These are phyloP conservation scores for Drosophila suboccidentalis DNA, from an alignment of 2,888 invertebrate species.

Conservation along the genomic window DNA sequence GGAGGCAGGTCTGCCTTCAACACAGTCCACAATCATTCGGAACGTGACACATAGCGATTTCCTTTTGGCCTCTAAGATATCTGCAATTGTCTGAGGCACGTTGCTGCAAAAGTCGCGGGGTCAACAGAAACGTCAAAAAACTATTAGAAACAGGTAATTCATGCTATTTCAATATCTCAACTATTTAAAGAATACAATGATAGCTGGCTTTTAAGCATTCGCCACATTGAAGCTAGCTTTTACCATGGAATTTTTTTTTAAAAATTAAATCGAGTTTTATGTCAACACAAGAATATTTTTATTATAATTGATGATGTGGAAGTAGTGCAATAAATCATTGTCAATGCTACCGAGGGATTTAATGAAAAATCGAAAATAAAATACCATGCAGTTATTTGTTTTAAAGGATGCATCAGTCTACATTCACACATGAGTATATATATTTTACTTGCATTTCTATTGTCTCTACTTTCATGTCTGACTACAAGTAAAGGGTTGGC, in stretches of 20 bases:
- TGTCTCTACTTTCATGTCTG: not conserved
- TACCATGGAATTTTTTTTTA: not conserved
- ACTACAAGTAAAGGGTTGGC: not conserved
- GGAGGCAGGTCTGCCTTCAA: too few relatives aligned
- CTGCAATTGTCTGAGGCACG: not conserved
- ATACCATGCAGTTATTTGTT: not conserved
- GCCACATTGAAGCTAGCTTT: not conserved
- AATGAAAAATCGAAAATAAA: constrained; percentile 1
- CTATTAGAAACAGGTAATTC: not conserved
- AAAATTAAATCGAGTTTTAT: not conserved
- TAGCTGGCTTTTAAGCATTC: not conserved
- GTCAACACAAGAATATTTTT: constrained; percentile 1
- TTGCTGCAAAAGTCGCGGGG: not conserved
- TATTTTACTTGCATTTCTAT: constrained; percentile 1
- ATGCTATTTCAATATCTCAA: not conserved
- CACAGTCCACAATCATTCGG: too few relatives aligned
- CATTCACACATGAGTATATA: not conserved
- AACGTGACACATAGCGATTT: too few relatives aligned
- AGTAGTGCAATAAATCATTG: constrained; percentile 12
- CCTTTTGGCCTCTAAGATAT: not conserved
- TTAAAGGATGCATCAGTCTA: not conserved
- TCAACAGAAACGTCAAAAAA: not conserved
- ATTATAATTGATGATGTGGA: constrained; percentile 13
- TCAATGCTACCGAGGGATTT: not conserved
- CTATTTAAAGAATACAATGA: not conserved